Evolutionary conservation across 1,140 invertebrate species (phyloP), one percentile per base, ranked within the genome.

Genomic region (Drosophila kurseongensis): DNA sequence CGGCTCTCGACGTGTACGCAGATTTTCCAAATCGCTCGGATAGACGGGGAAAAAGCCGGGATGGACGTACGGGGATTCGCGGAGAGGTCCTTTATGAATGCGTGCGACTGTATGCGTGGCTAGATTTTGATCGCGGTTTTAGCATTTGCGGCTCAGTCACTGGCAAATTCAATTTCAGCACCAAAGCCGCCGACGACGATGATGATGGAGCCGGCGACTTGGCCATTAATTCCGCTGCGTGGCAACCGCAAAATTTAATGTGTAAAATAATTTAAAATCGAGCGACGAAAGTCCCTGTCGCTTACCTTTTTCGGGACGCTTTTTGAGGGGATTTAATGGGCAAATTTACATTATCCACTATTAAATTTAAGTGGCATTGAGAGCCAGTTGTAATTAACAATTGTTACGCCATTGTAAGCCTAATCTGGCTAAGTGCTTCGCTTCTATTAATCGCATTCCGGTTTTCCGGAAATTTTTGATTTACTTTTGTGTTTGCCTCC

Each of bases 71-170:
- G 16, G 57, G 40, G 3, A 9, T 35, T 61, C 7, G 27, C 5
- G 14, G 16, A n/a, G 16, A 13, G 14, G 14, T 29, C 44, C 42
- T 58, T 50, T 72, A 40, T 54, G 62, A 75, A 45, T 69, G 51
- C 65, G 40, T 27, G 16, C n/a, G 23, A 16, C 35, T 40, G 51
- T 27, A 29, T 62, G 67, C 50, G 66, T 69, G 76, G 68, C 80
- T 88, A 78, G 84, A 89, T 84, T 78, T 80, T 54, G 51, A 69
- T 75, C 60, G 80, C 58, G 84, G 84, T 78, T 89, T 84, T 55
- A 72, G 67, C 68, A 66, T 89, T 89, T 88, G 65, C 50, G 85
- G 85, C 79, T 50, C 48, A 63, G 68, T 77, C 80, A 55, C 65
- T 72, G 51, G 63, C 42, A 78, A 89, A 88, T 84, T 88, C 60